Evolutionary conservation across 2,888 invertebrate genomes (phyloP).

Genomic region (Chouioia cunea): DNA sequence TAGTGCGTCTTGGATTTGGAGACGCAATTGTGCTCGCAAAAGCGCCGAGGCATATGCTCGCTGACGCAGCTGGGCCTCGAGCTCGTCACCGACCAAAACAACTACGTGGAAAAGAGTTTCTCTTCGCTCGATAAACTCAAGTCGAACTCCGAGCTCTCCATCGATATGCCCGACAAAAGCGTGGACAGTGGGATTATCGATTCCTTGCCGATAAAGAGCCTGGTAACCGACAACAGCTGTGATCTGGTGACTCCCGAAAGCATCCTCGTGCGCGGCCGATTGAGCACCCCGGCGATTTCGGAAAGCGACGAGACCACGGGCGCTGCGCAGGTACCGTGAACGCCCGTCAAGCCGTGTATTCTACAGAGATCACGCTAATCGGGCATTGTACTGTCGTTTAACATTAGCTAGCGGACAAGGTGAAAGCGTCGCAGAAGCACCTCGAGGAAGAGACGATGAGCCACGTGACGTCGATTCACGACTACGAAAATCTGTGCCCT

Average conservation of each 20-base stretch:
- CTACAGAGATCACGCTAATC: too few relatives aligned
- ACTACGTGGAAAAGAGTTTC: slow-evolving; percentile 51
- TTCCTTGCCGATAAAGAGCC: slow-evolving; percentile 35
- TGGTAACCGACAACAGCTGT: slow-evolving; percentile 27
- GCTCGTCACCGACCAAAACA: slow-evolving; percentile 52
- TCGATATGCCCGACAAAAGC: slow-evolving; percentile 36
- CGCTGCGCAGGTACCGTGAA: slow-evolving; percentile 23
- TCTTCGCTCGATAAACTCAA: slow-evolving; percentile 40
- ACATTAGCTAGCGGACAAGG: slow-evolving; percentile 14
- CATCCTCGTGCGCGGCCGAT: slow-evolving; percentile 51
- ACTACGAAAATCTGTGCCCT: slow-evolving; percentile 77
- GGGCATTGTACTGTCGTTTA: too few relatives aligned
- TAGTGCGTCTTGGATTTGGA: slow-evolving; percentile 39
- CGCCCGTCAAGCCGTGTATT: too few relatives aligned
- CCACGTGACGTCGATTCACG: slow-evolving; percentile 74
- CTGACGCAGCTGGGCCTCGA: slow-evolving; percentile 69
- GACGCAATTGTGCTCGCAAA: slow-evolving; percentile 68
- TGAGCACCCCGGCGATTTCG: slow-evolving; percentile 51
- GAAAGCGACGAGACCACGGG: slow-evolving; percentile 36
- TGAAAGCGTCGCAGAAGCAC: slow-evolving; percentile 36
- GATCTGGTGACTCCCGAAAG: slow-evolving; percentile 44
- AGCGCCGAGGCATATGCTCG: slow-evolving; percentile 73
- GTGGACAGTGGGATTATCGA: slow-evolving; percentile 36
- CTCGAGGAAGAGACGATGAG: slow-evolving; percentile 63
- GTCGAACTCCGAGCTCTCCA: slow-evolving; percentile 31